Percentiles rank a stretch among this genome's conserved stretches.
These are phyloP conservation scores for Pionites leucogaster DNA, from an alignment of 2,113 vertebrate genomes.

Conservation along the genomic window DNA sequence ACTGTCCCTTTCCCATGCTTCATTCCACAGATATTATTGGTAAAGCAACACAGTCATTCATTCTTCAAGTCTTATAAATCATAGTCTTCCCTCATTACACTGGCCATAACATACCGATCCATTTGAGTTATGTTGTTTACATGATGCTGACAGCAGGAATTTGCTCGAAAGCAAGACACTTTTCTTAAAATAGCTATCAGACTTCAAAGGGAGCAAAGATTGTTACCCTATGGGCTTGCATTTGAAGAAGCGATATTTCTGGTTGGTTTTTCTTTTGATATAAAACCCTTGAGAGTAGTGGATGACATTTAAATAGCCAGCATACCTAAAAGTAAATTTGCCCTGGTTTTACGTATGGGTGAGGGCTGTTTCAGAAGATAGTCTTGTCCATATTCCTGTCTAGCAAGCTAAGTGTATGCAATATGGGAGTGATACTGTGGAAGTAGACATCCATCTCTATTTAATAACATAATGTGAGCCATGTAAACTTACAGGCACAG, in stretches of 20 bases:
- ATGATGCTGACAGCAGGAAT: not conserved
- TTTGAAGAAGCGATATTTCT: not conserved
- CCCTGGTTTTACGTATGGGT: not conserved
- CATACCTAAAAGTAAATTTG: not conserved
- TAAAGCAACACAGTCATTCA: not conserved
- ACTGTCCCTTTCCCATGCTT: not conserved
- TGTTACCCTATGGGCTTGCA: not conserved
- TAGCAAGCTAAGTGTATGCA: not conserved
- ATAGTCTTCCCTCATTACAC: not conserved
- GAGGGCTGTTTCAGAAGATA: not conserved
- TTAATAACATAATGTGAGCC: not conserved
- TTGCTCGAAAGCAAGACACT: not conserved
- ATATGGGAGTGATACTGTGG: not conserved
- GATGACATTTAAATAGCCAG: not conserved
- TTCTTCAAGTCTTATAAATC: not conserved
- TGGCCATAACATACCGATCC: not conserved
- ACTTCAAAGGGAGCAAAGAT: not conserved
- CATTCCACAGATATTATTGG: not conserved
- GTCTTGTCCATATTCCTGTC: not conserved
- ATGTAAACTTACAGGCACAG: not conserved
- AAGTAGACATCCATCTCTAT: not conserved
- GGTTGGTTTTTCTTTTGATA: not conserved
- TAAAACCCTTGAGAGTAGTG: not conserved
- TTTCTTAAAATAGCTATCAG: not conserved
- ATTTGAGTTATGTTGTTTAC: constrained; percentile 20